These are phyloP conservation scores for Myotis brandtii DNA, from an alignment of 2,113 vertebrate genomes.

Conservation along the genomic window DNA sequence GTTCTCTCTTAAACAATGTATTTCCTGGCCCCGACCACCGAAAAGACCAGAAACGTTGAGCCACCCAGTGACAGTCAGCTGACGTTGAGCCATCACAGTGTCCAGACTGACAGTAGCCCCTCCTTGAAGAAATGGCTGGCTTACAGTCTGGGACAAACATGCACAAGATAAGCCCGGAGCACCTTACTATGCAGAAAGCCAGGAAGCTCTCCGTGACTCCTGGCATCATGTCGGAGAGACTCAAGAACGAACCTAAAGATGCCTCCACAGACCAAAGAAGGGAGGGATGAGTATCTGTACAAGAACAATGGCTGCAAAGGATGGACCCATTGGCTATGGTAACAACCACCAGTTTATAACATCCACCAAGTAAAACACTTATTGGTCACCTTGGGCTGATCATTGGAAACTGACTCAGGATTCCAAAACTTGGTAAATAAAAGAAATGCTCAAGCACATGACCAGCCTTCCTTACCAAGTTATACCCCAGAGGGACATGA, in stretches of 20 bases:
- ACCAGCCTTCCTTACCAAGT: not conserved
- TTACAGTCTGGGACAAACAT: not conserved
- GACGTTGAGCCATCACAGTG: accelerated
- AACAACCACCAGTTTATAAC: not conserved
- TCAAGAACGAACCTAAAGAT: not conserved
- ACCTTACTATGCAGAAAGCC: not conserved
- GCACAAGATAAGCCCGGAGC: accelerated
- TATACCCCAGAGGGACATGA: not conserved
- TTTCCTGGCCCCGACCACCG: not conserved
- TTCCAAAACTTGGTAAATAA: not conserved
- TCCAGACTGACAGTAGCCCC: accelerated
- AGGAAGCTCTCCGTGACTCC: not conserved
- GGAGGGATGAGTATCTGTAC: accelerated
- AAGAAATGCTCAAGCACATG: no score
- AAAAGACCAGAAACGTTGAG: accelerated
- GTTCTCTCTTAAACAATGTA: not conserved
- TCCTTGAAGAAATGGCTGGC: not conserved
- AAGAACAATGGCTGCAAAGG: accelerated
- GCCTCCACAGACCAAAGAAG: not conserved
- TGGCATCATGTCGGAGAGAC: not conserved
- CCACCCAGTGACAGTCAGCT: accelerated
- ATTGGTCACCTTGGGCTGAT: not conserved
- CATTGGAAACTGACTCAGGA: not conserved
- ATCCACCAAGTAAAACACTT: not conserved
- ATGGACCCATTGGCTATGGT: accelerated